These are phyloP conservation scores for Sphaerolaimus hirsutus DNA, from an alignment of 2,888 invertebrate species.

Conservation along the genomic window DNA sequence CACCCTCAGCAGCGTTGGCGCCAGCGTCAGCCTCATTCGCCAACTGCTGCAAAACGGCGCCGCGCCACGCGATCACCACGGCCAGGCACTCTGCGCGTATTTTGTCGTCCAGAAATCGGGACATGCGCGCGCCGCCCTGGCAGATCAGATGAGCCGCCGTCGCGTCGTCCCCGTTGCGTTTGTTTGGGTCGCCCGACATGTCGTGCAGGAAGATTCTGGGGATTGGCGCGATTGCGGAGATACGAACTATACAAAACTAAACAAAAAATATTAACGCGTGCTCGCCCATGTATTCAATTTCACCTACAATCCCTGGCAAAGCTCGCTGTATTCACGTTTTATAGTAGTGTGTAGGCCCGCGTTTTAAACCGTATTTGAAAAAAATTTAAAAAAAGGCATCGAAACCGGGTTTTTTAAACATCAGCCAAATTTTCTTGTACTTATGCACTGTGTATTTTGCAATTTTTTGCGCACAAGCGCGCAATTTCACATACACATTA, in stretches of 20 bases:
- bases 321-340: too few relatives aligned
- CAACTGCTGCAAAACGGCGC: background rate
- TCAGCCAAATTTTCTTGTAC: too few relatives aligned
- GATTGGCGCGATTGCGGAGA: slow-evolving; percentile 5
- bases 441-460: too few relatives aligned
- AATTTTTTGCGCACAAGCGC: too few relatives aligned
- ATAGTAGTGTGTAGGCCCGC: too few relatives aligned
- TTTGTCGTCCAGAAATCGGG: slow-evolving; percentile 8
- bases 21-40: background rate
- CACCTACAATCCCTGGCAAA: background rate
- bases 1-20: background rate
- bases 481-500: too few relatives aligned
- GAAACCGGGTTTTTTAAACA: too few relatives aligned
- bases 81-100: slow-evolving; percentile 37
- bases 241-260: too few relatives aligned
- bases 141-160: slow-evolving; percentile 41
- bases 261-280: background rate
- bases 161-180: slow-evolving; percentile 40
- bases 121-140: slow-evolving; percentile 24
- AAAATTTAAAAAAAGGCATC: too few relatives aligned
- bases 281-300: too few relatives aligned
- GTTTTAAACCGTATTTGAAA: too few relatives aligned
- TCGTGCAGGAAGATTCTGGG: slow-evolving; percentile 40
- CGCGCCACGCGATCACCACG: slow-evolving; percentile 29
- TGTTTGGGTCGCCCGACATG: slow-evolving; percentile 43